phyloP scores from a whole-genome alignment of 2,113 vertebrate genomes.

The Psilopogon haemacephalus region DNA sequence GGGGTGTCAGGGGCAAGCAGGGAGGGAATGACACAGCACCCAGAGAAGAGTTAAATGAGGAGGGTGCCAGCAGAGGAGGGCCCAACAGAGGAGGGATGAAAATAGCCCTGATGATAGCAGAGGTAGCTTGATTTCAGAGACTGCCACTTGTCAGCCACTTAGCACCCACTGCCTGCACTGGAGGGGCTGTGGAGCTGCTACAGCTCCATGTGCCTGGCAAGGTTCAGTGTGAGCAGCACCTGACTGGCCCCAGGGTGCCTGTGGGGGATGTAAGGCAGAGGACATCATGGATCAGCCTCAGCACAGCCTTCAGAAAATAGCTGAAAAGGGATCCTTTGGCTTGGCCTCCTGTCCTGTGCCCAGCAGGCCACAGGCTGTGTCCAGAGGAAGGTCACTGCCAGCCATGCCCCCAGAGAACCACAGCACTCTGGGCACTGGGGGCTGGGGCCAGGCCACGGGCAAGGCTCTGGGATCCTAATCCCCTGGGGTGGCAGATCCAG shows the following conservation, averaged over 20 bases:
- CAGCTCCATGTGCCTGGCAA: neutral
- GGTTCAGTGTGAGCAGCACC: neutral
- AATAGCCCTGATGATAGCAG: constrained; percentile 37
- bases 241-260: rapidly evolving
- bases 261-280: neutral
- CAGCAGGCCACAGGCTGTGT: rapidly evolving
- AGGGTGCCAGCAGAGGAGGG: neutral
- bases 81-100: constrained; percentile 10
- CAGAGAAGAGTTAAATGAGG: neutral
- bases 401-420: neutral
- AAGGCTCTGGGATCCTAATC: neutral
- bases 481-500: rapidly evolving
- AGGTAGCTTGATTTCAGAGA: constrained; percentile 21
- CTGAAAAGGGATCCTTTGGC: rapidly evolving
- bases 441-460: too few species aligned
- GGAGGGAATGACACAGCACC: constrained; percentile 54
- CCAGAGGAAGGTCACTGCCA: neutral
- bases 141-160: neutral
- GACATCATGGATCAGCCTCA: neutral
- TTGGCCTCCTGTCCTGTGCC: neutral
- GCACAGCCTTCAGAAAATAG: neutral
- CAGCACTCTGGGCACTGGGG: neutral
- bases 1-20: rapidly evolving
- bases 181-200: neutral
- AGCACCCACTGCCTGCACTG: neutral